Evolutionary conservation across 1,140 invertebrate species (phyloP).

Genomic region (Drosophila miranda): DNA sequence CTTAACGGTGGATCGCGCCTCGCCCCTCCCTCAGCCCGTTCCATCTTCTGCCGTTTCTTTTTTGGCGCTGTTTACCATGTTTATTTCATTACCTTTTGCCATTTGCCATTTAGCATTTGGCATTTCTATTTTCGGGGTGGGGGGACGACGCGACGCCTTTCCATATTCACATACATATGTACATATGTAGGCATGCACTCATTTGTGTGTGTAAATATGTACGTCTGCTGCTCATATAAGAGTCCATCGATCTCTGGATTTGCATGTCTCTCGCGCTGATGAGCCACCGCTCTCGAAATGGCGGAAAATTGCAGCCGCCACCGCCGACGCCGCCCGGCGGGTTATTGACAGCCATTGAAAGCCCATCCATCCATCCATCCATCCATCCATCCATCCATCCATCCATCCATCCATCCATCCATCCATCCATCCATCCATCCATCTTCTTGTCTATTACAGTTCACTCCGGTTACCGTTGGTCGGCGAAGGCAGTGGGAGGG

Average conservation of each 20-base stretch:
- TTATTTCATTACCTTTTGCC: slow-evolving; percentile 7
- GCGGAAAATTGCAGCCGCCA: background rate
- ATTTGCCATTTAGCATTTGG: slow-evolving; percentile 50
- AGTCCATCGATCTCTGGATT: slow-evolving; percentile 29
- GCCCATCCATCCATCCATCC: slow-evolving; percentile 21
- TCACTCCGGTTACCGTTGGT: background rate
- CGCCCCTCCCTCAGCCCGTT: background rate
- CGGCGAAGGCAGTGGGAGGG: background rate
- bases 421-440: slow-evolving; percentile 28
- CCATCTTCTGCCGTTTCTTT: background rate
- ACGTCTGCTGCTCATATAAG: background rate
- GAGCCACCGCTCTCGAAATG: slow-evolving; percentile 32
- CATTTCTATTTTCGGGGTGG: slow-evolving; percentile 43
- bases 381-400: slow-evolving; percentile 25
- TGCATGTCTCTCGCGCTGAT: slow-evolving; percentile 16
- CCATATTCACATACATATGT: slow-evolving; percentile 4
- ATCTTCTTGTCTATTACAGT: slow-evolving; percentile 2
- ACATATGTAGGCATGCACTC: background rate
- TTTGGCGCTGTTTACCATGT: slow-evolving; percentile 41
- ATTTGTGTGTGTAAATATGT: background rate
- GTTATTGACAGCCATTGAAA: slow-evolving; percentile 35
- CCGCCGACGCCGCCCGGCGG: slow-evolving; percentile 7
- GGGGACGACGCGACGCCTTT: slow-evolving; percentile 2
- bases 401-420: slow-evolving; percentile 23
- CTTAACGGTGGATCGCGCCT: slow-evolving; percentile 37